Evolutionary conservation across 2,888 invertebrate species (phyloP).

Genomic region (Spilosoma lubricipeda): DNA sequence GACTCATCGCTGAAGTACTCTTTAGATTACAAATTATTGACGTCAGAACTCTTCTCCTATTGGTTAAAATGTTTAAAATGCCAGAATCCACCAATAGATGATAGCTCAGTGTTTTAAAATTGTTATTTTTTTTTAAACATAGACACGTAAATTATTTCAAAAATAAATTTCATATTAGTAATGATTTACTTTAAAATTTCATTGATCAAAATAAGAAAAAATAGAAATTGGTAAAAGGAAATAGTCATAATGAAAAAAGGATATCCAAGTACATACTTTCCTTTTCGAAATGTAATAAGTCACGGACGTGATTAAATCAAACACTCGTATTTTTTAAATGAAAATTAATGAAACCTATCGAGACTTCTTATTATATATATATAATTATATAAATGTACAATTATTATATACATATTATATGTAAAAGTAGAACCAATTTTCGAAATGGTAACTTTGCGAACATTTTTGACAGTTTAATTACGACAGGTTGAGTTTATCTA

Average conservation of each 20-base stretch:
- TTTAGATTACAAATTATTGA: conserved; percentile 61
- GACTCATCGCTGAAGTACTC: conserved; percentile 75
- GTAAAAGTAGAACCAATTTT: too few relatives aligned
- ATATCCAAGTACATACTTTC: conserved; percentile 5
- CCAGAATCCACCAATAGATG: conserved; percentile 41
- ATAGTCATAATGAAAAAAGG: background rate
- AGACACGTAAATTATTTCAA: conserved; percentile 27
- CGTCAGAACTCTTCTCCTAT: conserved; percentile 34
- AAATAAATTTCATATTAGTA: background rate
- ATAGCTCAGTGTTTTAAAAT: conserved; percentile 39
- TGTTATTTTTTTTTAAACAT: conserved; percentile 20
- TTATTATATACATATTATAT: too few relatives aligned
- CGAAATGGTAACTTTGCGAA: conserved; percentile 39
- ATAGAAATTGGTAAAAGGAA: background rate
- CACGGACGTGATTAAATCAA: background rate
- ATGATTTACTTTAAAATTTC: too few relatives aligned
- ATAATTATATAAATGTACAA: too few relatives aligned
- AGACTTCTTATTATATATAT: too few relatives aligned
- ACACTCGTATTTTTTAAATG: too few relatives aligned
- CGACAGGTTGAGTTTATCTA: conserved; percentile 47
- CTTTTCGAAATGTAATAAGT: background rate
- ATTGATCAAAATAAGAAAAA: too few relatives aligned
- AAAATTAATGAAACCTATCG: too few relatives aligned
- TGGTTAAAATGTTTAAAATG: conserved; percentile 23
- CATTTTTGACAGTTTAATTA: conserved; percentile 47